These are phyloP conservation scores for Drosophila pseudotakahashii DNA, from an alignment of 2,888 invertebrate species.

Conservation along the genomic window DNA sequence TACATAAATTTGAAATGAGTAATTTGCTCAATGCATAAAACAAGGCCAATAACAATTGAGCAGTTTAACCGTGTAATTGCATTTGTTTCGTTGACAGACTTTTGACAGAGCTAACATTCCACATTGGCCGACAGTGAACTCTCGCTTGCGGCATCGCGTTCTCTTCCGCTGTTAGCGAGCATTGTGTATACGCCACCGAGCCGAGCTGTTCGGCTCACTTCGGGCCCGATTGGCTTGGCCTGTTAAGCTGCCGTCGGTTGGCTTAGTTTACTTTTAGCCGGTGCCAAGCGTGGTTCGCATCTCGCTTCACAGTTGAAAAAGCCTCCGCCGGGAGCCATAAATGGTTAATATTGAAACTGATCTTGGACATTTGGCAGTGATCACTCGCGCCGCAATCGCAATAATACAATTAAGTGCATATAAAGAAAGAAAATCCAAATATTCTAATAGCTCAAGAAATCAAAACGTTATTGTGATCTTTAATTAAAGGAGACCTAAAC, in stretches of 20 bases:
- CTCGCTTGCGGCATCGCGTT: slow-evolving; percentile 10
- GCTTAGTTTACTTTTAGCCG: slow-evolving; percentile 77
- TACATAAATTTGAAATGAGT: slow-evolving; percentile 26
- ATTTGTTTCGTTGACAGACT: slow-evolving; percentile 40
- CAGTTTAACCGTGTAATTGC: slow-evolving; percentile 57
- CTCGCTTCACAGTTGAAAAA: slow-evolving; percentile 43
- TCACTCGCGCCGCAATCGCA: not conserved
- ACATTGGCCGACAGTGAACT: slow-evolving; percentile 21
- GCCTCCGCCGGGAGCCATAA: not conserved
- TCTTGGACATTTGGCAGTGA: slow-evolving; percentile 6
- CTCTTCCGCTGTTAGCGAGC: slow-evolving; percentile 24
- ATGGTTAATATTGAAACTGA: slow-evolving; percentile 17
- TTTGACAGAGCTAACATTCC: slow-evolving; percentile 21
- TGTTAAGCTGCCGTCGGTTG: slow-evolving; percentile 30
- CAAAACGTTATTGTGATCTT: not conserved
- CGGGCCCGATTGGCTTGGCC: slow-evolving; percentile 23
- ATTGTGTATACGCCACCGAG: slow-evolving; percentile 59
- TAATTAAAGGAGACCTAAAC: no score
- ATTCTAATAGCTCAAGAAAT: not conserved
- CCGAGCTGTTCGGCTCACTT: slow-evolving; percentile 25
- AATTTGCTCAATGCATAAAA: slow-evolving; percentile 39
- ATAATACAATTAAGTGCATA: not conserved
- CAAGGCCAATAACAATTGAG: slow-evolving; percentile 48
- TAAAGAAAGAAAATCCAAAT: not conserved
- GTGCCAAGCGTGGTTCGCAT: slow-evolving; percentile 62